Percentiles rank a stretch among this genome's conserved stretches.
phyloP scores from a whole-genome alignment of 2,113 vertebrate genomes.

The Oryzias curvinotus region DNA sequence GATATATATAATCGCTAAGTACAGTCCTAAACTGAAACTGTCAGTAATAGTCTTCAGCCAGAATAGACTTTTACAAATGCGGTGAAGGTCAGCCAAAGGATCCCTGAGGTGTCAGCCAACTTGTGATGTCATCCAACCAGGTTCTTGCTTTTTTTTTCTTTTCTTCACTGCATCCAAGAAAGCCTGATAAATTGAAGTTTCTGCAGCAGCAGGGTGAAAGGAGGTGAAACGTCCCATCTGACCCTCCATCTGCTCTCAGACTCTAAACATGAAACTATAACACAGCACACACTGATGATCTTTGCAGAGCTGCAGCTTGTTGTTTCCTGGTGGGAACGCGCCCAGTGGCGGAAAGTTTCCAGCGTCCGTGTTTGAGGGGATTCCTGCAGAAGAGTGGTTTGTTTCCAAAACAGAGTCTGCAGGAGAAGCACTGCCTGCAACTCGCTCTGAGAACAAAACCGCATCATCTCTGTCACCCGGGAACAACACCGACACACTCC shows the following conservation, averaged over 20 bases:
- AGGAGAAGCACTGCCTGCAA: neutral
- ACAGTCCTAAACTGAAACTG: neutral
- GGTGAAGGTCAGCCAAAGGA: slow-evolving; percentile 1
- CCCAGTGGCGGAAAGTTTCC: slow-evolving; percentile 45
- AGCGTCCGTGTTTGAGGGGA: slow-evolving; percentile 26
- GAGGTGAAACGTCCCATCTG: slow-evolving; percentile 11
- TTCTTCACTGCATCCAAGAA: neutral
- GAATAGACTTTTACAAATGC: slow-evolving; percentile 6
- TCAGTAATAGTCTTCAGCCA: neutral
- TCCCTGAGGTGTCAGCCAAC: slow-evolving; percentile 12
- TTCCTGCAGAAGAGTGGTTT: slow-evolving; percentile 18
- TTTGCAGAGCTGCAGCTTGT: slow-evolving; percentile 29
- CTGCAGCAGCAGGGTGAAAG: slow-evolving; percentile 2
- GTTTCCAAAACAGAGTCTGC: slow-evolving; percentile 9
- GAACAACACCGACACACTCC: too few relatives aligned
- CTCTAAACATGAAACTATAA: slow-evolving; percentile 6
- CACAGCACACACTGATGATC: slow-evolving; percentile 11
- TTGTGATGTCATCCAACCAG: slow-evolving; percentile 16
- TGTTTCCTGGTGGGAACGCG: slow-evolving; percentile 37
- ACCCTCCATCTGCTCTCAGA: slow-evolving; percentile 2
- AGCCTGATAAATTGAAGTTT: neutral
- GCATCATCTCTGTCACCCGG: neutral
- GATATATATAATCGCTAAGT: neutral
- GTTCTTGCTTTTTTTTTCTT: slow-evolving; percentile 3
- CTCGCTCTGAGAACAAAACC: neutral